Evolutionary conservation across 2,797 vertebrate genomes (phyloP).

Genomic region (Tokudaia tokunoshimensis): DNA sequence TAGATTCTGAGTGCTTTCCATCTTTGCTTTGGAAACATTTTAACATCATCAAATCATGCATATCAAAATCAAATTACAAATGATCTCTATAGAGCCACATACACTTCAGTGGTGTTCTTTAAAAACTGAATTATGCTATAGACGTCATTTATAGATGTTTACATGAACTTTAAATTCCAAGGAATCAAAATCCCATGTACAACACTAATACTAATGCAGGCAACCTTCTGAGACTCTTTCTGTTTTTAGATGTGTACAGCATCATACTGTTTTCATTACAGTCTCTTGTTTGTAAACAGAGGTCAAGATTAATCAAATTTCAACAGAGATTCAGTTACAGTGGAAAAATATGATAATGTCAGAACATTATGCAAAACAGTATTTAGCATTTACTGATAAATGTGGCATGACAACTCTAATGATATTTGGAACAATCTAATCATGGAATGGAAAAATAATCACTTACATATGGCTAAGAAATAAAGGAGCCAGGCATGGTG

Average conservation of each 20-base stretch:
- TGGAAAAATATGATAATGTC: neutral
- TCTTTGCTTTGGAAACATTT: slow-evolving; percentile 50
- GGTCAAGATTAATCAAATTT: slow-evolving; percentile 64
- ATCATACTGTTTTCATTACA: slow-evolving; percentile 58
- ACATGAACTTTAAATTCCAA: slow-evolving; percentile 32
- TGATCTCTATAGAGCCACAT: neutral
- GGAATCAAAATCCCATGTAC: neutral
- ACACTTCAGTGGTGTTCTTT: slow-evolving; percentile 32
- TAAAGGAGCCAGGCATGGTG: neutral
- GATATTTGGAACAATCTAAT: slow-evolving; percentile 43
- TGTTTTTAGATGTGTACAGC: slow-evolving; percentile 56
- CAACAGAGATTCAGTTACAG: slow-evolving; percentile 47
- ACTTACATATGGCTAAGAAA: slow-evolving; percentile 18
- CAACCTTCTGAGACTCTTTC: slow-evolving; percentile 21
- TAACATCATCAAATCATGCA: slow-evolving; percentile 17
- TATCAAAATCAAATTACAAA: slow-evolving; percentile 55
- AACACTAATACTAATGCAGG: neutral
- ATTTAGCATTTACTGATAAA: slow-evolving; percentile 48
- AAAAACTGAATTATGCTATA: slow-evolving; percentile 23
- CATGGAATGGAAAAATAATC: slow-evolving; percentile 17
- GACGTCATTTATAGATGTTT: slow-evolving; percentile 43
- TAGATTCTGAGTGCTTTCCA: neutral
- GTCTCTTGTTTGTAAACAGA: slow-evolving; percentile 67
- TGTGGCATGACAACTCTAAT: slow-evolving; percentile 7
- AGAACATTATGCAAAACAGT: slow-evolving; percentile 25